phyloP scores from a whole-genome alignment of 2,113 vertebrate species.

The Leptobrachium ailaonicum region DNA sequence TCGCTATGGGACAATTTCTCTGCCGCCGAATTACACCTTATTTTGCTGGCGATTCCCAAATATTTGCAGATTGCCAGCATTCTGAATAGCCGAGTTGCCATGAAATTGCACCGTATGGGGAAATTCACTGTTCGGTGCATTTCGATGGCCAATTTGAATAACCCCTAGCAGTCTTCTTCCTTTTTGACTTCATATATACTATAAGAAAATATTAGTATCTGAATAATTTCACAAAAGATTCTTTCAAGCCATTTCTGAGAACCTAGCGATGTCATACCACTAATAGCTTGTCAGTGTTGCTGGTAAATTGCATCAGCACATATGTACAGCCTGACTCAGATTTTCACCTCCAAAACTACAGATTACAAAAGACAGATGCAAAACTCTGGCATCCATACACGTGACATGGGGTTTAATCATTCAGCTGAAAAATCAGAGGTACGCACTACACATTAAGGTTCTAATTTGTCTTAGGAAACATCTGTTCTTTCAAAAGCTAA shows the following conservation, averaged over 20 bases:
- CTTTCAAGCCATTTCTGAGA: background rate
- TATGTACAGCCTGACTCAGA: background rate
- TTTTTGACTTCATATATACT: background rate
- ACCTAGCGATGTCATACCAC: background rate
- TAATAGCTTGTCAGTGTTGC: background rate
- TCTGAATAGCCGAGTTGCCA: too few species aligned
- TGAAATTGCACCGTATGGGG: too few species aligned
- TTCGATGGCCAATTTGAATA: background rate
- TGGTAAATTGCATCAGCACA: background rate
- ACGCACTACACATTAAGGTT: constrained; percentile 39
- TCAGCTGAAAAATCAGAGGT: constrained; percentile 21
- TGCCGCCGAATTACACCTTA: too few species aligned
- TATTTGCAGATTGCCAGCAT: too few species aligned
- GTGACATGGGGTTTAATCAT: constrained; percentile 29
- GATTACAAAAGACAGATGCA: constrained; percentile 1
- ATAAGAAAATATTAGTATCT: background rate
- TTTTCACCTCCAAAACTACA: background rate
- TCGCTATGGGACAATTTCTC: too few species aligned
- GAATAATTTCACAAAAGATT: background rate
- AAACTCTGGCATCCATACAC: background rate
- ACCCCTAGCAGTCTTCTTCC: constrained; percentile 8
- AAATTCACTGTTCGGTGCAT: too few species aligned
- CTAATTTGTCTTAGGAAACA: constrained; percentile 46
- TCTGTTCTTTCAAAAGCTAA: constrained; percentile 45
- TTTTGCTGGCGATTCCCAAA: too few species aligned